phyloP scores from a whole-genome alignment of 2,113 vertebrate genomes.

The Nothocercus nigrocapillus region DNA sequence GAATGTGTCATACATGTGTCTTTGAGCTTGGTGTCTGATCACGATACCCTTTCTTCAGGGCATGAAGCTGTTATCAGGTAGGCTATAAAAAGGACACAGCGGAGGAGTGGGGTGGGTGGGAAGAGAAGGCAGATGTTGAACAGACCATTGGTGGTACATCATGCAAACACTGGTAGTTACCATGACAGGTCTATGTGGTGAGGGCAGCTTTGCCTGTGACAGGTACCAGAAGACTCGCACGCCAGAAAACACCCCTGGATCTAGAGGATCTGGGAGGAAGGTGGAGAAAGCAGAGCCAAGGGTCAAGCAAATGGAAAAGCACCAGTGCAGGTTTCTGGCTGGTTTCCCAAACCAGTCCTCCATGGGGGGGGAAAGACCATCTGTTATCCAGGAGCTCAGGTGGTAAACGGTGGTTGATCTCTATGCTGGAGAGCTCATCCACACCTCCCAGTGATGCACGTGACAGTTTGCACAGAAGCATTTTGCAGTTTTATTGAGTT shows the following conservation, averaged over 20 bases:
- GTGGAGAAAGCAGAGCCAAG: neutral
- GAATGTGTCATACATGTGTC: neutral
- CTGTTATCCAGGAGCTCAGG: rapidly evolving
- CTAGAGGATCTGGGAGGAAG: neutral
- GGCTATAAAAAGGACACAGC: neutral
- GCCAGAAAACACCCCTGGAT: neutral
- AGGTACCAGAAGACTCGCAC: neutral
- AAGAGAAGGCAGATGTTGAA: neutral
- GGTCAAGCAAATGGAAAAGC: neutral
- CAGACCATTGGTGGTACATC: neutral
- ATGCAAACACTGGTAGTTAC: neutral
- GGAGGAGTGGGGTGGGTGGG: neutral
- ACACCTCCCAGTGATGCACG: neutral
- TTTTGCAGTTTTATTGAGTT: neutral
- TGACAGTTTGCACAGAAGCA: neutral
- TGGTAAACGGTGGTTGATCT: neutral
- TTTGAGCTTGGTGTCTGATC: neutral
- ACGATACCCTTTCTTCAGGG: rapidly evolving
- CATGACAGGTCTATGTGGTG: neutral
- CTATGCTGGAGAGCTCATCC: neutral
- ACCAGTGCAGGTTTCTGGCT: neutral
- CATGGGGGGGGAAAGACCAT: neutral
- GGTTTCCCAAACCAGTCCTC: neutral
- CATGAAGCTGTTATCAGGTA: neutral
- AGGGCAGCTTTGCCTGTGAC: neutral